phyloP scores from a whole-genome alignment of 2,113 vertebrate species.

The Benitochromis conjunctus region DNA sequence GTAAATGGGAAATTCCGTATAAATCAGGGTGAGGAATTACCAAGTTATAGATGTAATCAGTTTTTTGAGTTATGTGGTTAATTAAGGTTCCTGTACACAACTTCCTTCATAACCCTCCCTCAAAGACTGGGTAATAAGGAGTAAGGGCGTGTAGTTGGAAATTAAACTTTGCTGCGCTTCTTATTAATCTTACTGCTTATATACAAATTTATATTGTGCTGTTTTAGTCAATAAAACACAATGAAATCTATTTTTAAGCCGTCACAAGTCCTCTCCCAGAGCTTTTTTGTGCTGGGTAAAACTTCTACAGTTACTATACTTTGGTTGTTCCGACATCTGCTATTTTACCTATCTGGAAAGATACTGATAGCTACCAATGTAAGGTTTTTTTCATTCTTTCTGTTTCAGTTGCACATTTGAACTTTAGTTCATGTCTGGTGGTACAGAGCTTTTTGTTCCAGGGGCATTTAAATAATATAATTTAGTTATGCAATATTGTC shows the following conservation, averaged over 20 bases:
- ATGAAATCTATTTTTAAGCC: neutral
- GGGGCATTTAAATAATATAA: neutral
- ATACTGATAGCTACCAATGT: neutral
- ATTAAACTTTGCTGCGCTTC: neutral
- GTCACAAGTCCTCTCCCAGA: accelerated
- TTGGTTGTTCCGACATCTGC: no score
- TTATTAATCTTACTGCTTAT: neutral
- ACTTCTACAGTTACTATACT: no score
- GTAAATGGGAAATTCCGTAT: neutral
- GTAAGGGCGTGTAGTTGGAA: neutral
- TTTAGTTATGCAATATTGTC: neutral
- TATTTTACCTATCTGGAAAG: neutral
- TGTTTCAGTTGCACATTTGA: neutral
- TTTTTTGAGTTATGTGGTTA: neutral
- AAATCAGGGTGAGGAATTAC: neutral
- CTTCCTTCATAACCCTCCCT: neutral
- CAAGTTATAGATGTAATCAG: neutral
- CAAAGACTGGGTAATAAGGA: neutral
- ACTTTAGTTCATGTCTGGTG: neutral
- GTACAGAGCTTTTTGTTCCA: neutral
- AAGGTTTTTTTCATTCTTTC: neutral
- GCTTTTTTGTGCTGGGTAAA: neutral
- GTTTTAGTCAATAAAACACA: neutral
- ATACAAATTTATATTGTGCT: neutral
- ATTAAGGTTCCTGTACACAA: neutral